Conservation (phyloP, 2,113 vertebrate species). For the Campylomormyrus tamandua region DNA sequence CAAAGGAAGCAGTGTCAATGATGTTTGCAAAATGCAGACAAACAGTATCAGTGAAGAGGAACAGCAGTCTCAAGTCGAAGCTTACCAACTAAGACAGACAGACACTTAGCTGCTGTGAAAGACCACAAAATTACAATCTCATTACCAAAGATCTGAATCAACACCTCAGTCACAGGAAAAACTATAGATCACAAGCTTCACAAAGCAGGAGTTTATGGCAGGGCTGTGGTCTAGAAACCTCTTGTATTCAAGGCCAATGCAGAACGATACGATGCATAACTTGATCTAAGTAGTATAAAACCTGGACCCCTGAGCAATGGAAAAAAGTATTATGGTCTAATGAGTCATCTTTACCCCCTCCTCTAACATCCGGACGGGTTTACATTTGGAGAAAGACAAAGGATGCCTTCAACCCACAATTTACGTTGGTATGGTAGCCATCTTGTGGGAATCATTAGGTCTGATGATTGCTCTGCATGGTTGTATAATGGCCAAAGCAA, state of each 20-base stretch:
- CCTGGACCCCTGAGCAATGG: background rate
- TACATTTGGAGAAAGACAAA: constrained; percentile 4
- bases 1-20: background rate
- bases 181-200: background rate
- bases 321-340: background rate
- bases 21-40: background rate
- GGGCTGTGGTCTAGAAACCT: background rate
- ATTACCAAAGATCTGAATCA: background rate
- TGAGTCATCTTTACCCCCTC: background rate
- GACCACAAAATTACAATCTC: background rate
- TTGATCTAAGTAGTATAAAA: background rate
- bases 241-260: background rate
- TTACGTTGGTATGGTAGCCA: background rate
- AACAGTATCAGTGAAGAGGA: background rate
- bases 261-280: background rate
- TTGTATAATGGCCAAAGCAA: background rate
- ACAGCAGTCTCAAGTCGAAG: background rate
- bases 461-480: background rate
- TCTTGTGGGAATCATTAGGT: background rate
- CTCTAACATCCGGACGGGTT: background rate
- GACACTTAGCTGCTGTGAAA: background rate
- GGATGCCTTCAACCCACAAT: background rate
- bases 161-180: background rate
- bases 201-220: background rate
- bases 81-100: background rate